Conservation (phyloP, 2,797 vertebrate species). For the Limosa lapponica region DNA sequence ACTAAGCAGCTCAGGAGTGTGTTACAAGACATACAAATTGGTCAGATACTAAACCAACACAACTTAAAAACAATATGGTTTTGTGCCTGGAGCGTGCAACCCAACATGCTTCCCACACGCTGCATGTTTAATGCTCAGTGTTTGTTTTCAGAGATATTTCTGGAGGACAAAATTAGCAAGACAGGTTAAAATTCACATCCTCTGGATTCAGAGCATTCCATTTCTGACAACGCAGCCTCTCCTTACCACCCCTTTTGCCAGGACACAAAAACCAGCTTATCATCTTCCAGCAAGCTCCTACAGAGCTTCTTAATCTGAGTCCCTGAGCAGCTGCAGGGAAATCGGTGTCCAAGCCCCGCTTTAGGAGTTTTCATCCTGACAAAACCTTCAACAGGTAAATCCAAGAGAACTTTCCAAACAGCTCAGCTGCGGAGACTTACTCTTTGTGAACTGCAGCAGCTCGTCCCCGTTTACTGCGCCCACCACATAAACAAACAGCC, state of each 20-base stretch:
- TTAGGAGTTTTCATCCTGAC: background rate
- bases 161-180: background rate
- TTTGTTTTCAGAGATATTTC: background rate
- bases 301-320: background rate
- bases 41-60: background rate
- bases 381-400: background rate
- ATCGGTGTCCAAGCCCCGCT: background rate
- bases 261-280: background rate
- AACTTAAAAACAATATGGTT: background rate
- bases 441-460: background rate
- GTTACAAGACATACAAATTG: background rate
- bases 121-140: fast-evolving
- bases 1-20: fast-evolving
- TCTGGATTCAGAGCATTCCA: background rate
- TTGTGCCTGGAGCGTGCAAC: background rate
- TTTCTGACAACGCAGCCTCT: fast-evolving
- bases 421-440: background rate
- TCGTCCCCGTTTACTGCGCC: background rate
- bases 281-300: background rate
- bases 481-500: background rate
- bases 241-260: background rate
- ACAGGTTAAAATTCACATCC: background rate
- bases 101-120: background rate
- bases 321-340: background rate
- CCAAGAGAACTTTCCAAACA: background rate